These are phyloP conservation scores for Dascyllus trimaculatus DNA, from an alignment of 2,113 vertebrate genomes.

Conservation along the genomic window DNA sequence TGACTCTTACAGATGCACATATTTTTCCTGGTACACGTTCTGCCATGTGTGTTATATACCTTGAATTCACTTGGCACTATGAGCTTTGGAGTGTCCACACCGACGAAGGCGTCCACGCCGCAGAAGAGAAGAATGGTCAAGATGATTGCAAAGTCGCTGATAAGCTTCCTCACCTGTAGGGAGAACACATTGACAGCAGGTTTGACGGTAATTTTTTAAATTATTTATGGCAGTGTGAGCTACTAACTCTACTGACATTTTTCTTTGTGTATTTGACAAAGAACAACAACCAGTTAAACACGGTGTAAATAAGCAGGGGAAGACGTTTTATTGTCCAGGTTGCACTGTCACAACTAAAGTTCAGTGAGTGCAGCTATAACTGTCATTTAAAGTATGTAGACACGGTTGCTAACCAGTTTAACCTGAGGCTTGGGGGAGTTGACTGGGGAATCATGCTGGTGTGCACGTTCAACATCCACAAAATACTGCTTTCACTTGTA, in stretches of 20 bases:
- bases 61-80: constrained; percentile 99
- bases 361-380: neutral
- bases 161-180: constrained; percentile 94
- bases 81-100: constrained; percentile 96
- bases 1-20: neutral
- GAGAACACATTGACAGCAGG: neutral
- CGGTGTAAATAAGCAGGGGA: neutral
- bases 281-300: neutral
- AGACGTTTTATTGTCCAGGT: neutral
- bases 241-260: neutral
- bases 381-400: neutral
- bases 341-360: neutral
- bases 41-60: constrained; percentile 77
- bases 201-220: neutral
- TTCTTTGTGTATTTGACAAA: neutral
- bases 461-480: too few species aligned
- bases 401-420: neutral
- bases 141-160: constrained; percentile 99
- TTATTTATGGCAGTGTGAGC: neutral
- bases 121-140: constrained; percentile 96
- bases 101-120: constrained; percentile 94
- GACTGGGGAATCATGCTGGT: too few species aligned
- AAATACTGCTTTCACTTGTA: too few species aligned
- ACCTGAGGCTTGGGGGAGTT: too few species aligned
- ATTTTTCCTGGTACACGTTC: neutral